Base-by-base conservation (phyloP, 2,113 vertebrate genomes). In the Variabilichromis moorii region DNA sequence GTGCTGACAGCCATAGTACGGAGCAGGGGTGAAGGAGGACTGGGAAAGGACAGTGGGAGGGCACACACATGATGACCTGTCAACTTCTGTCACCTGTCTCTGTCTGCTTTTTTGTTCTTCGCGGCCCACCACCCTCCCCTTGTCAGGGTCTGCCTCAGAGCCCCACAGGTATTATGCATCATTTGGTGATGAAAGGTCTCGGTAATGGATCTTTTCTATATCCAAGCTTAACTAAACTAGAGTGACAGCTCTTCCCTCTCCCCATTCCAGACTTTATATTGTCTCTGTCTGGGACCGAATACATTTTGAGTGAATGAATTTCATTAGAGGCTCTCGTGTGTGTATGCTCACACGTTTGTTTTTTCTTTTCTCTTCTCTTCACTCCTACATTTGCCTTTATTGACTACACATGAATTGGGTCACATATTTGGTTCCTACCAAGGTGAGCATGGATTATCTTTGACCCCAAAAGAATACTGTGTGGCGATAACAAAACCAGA, bases 121-220 rank as follows among this genome's bases (percentile, higher is more conserved):
- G 2, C 16, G 9, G 82, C 55, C 73, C 54, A 5, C 68, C 37
- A 19, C 4, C 28, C 28, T 51, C 47, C 26, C 4, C 28, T 42
- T 12, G 73, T 40, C 81, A 26, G 61, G 10, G 45, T 78, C 76
- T 59, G 80, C 92, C 71, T 88, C 86, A 31, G 80, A 92, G 84
- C 84, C 87, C 86, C 93, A 89, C 94, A 93, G 94, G 93, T 95
- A 85, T 89, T 35, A 61, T 68, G 88, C 89, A 73, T 68, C 83
- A 82, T 86, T 89, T 85, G 84, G 68, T 94, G 89, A 94, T 95
- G 91, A 96, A 96, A 96, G 93, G 82, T 80, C 81, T 42, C 63
- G 68, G 91, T 94, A 95, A 96, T 95, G 92, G 90, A 92, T 91
- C 90, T 92, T 92, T 90, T 90, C 85, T 73, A 35, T 83, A 87